Base-by-base conservation (phyloP, 1,140 invertebrate genomes). In the Drosophila guanche region DNA sequence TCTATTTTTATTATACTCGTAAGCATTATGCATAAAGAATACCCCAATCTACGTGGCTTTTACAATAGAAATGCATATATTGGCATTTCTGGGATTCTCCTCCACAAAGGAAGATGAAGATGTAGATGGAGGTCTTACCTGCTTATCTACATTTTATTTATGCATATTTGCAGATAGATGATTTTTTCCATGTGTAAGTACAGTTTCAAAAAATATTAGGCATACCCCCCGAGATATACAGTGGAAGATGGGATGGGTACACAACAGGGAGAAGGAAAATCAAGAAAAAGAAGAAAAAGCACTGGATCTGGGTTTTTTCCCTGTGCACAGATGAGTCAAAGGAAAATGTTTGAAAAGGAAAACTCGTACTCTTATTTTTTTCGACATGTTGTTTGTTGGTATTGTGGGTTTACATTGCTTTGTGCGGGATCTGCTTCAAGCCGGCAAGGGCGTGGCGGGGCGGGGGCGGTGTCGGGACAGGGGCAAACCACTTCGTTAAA, bases 401-500 rank as follows among this genome's bases (percentile, higher is more conserved):
- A 60, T 79, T 65, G 50, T 68, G 67, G 81, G 53, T 45, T 83
- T 68, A 54, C 51, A 50, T 56, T 58, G 41, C 70, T 58, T 53
- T 66, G 70, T 74, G 61, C 37, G 7, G 57, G 50, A 43, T 60
- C 45, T 25, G 62, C 50, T 27, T 58, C 57, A 42, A 47, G 57
- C 0, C 16, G 16, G 16, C 16, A 20, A 20, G 16, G 16, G n/a
- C n/a, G n/a, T n/a, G n/a, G n/a, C n/a, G 52, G 23, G 16, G 23
- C 20, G n/a, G 45, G 10, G 23, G 4, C 16, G 29, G 12, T n/a
- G n/a, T n/a, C n/a, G n/a, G 27, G 7, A 25, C 10, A n/a, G 29
- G 27, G 57, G 7, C 14, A 60, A 67, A 72, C 62, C 81, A 86
- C 83, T 86, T 86, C 81, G 81, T 86, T 86, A 88, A 78, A 75